Evolutionary conservation across 2,888 invertebrate genomes (phyloP).

Genomic region (Coronaproctus castanopsis): DNA sequence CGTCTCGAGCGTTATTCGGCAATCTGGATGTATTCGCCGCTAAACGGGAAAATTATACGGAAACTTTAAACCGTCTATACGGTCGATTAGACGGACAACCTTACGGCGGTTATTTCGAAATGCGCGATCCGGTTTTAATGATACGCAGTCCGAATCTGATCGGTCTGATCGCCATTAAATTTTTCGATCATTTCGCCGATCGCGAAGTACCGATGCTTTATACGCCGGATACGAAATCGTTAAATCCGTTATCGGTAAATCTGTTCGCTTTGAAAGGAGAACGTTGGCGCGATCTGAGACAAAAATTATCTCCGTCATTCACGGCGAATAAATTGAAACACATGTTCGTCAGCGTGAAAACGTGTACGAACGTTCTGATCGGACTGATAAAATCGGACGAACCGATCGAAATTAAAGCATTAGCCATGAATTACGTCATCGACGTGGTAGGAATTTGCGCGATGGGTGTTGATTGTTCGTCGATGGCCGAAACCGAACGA

Average conservation of each 20-base stretch:
- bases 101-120: not conserved
- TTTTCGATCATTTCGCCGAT: not conserved
- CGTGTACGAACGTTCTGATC: not conserved
- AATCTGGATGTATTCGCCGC: not conserved
- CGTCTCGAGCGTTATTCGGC: not conserved
- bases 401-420: not conserved
- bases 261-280: not conserved
- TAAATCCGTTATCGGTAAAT: not conserved
- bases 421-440: not conserved
- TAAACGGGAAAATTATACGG: not conserved
- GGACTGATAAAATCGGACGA: not conserved
- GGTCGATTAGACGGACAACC: not conserved
- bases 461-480: not conserved
- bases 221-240: not conserved
- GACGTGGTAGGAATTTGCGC: not conserved
- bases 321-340: not conserved
- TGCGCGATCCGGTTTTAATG: not conserved
- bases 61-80: not conserved
- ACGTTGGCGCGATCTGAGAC: not conserved
- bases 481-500: not conserved
- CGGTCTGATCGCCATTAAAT: not conserved
- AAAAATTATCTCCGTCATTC: not conserved
- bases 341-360: not conserved
- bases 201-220: not conserved
- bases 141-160: not conserved